phyloP scores from a whole-genome alignment of 1,140 invertebrate genomes.

The Dolichoris vasculosae region DNA sequence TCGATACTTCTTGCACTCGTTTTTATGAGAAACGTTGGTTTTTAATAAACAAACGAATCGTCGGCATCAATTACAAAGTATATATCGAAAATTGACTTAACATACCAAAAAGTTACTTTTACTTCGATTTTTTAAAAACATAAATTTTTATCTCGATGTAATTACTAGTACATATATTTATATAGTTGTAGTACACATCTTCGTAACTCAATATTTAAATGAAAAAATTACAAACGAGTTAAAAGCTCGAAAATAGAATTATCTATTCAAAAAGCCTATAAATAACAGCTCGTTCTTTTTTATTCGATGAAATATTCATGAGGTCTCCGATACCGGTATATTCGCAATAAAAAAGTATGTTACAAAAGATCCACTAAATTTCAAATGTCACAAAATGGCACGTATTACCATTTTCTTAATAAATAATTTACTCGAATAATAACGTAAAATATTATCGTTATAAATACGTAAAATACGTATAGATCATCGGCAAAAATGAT shows the following conservation, averaged over 20 bases:
- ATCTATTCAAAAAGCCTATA: constrained; percentile 10
- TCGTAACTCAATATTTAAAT: not conserved
- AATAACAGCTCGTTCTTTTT: constrained; percentile 5
- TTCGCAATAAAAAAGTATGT: constrained; percentile 40
- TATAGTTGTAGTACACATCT: not conserved
- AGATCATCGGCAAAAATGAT: no score
- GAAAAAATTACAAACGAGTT: constrained; percentile 6
- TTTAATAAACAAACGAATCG: no score
- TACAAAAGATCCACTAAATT: constrained; percentile 39
- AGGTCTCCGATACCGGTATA: constrained; percentile 23
- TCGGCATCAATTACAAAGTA: no score
- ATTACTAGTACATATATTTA: not conserved
- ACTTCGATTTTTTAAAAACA: not conserved
- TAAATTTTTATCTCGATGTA: not conserved
- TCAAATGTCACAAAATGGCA: not conserved
- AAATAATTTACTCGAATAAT: not conserved
- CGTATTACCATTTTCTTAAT: not conserved
- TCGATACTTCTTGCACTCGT: no score
- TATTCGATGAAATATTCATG: constrained; percentile 43
- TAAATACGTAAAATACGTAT: not conserved
- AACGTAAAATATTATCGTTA: no score
- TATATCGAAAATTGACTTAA: no score
- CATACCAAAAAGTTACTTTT: no score
- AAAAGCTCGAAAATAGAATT: constrained; percentile 9
- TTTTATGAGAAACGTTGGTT: no score